Percentiles rank a stretch among this genome's conserved stretches.
These are phyloP conservation scores for Zaprionus africanus DNA, from an alignment of 1,140 invertebrate genomes.

Conservation along the genomic window DNA sequence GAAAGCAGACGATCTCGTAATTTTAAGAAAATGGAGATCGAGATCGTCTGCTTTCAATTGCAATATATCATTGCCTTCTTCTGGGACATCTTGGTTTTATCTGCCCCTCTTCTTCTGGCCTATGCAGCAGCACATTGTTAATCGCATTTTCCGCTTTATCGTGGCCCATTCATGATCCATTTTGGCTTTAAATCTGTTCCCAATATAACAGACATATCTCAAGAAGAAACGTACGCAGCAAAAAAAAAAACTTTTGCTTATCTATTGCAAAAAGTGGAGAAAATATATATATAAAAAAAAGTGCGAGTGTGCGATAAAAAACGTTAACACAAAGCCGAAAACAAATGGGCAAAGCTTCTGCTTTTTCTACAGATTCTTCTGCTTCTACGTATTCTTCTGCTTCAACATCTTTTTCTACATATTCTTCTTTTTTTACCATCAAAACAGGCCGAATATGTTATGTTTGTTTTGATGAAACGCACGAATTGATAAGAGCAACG, in stretches of 20 bases:
- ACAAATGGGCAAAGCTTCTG: too few species aligned
- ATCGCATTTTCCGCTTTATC: background rate
- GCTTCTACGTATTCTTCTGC: too few species aligned
- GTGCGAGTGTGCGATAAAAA: background rate
- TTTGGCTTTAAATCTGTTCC: background rate
- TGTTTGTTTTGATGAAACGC: slow-evolving; percentile 37
- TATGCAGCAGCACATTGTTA: background rate
- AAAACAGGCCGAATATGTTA: slow-evolving; percentile 35
- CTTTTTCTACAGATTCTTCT: too few species aligned
- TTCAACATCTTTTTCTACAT: background rate
- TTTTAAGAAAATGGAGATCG: too few species aligned
- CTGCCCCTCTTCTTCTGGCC: too few species aligned
- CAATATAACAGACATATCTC: background rate
- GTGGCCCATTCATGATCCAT: background rate
- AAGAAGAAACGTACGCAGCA: slow-evolving; percentile 23
- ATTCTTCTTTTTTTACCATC: slow-evolving; percentile 5
- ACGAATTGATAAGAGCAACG: slow-evolving; percentile 44
- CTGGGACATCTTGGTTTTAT: too few species aligned
- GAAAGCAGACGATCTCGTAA: too few species aligned
- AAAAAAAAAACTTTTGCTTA: background rate
- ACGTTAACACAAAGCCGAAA: background rate
- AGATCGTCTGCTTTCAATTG: too few species aligned
- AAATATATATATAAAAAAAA: slow-evolving; percentile 1
- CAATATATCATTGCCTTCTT: background rate
- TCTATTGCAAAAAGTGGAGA: slow-evolving; percentile 2